A percentile compares a stretch with the other conserved stretches of the same genome.
Evolutionary conservation across 2,113 vertebrate genomes (phyloP).

Genomic region (Dunckerocampus dactyliophorus): DNA sequence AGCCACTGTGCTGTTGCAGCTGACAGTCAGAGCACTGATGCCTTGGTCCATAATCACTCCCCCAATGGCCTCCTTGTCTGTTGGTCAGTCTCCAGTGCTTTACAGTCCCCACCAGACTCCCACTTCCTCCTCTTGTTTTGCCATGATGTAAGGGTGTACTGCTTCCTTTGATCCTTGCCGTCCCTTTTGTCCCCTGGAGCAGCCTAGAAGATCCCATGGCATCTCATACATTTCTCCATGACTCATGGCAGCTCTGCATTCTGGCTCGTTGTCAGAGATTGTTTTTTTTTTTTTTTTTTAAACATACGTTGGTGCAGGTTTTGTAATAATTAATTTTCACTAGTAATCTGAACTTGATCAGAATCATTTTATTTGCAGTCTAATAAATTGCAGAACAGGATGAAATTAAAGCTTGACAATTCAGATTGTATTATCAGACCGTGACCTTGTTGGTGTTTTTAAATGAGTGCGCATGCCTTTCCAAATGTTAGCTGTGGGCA

Average conservation of each 20-base stretch:
- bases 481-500: constrained; percentile 15
- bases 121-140: not conserved
- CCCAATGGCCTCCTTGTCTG: not conserved
- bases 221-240: not conserved
- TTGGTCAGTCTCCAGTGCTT: not conserved
- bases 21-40: too few species aligned
- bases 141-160: not conserved
- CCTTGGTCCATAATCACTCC: not conserved
- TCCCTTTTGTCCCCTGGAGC: not conserved
- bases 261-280: not conserved
- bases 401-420: not conserved
- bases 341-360: constrained; percentile 16
- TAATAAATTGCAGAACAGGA: not conserved
- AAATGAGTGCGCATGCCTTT: not conserved
- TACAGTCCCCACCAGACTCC: not conserved
- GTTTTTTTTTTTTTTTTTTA: too few species aligned
- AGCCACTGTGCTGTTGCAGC: not conserved
- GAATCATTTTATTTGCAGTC: constrained; percentile 10
- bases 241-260: not conserved
- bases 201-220: not conserved
- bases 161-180: not conserved
- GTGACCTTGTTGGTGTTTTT: constrained; percentile 11
- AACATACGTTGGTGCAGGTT: not conserved
- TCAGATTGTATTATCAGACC: not conserved
- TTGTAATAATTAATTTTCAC: not conserved